Conservation (phyloP, 2,888 invertebrate species). For the Coleophora flavipennella region DNA sequence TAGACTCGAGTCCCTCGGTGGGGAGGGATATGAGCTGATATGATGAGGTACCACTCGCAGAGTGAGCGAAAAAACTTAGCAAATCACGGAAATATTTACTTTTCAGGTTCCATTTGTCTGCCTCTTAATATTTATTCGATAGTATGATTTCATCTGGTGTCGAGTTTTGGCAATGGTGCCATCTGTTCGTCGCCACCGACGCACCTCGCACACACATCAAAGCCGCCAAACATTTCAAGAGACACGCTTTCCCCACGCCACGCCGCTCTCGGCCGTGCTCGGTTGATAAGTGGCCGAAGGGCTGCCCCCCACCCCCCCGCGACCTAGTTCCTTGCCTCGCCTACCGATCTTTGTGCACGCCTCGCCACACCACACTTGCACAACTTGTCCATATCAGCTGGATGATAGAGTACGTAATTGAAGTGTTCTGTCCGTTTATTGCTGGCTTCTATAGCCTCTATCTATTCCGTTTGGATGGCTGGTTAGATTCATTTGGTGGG, state of each 20-base stretch:
- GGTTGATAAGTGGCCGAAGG: constrained; percentile 68
- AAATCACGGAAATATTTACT: too few relatives aligned
- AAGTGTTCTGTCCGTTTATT: not conserved
- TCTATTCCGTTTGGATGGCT: too few relatives aligned
- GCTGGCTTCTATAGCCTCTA: too few relatives aligned
- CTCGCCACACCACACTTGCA: constrained; percentile 42
- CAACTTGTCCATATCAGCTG: constrained; percentile 64
- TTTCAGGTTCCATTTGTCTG: not conserved
- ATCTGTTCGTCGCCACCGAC: not conserved
- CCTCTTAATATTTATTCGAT: not conserved
- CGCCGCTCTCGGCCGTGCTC: constrained; percentile 38
- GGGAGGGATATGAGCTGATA: too few relatives aligned
- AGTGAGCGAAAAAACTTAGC: too few relatives aligned
- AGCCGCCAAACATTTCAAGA: constrained; percentile 44
- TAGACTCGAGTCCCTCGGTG: too few relatives aligned
- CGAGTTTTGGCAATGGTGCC: not conserved
- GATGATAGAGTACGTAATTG: constrained; percentile 46
- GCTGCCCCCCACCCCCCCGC: constrained; percentile 43
- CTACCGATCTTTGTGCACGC: constrained; percentile 64
- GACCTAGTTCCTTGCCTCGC: constrained; percentile 52
- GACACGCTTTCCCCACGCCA: constrained; percentile 53
- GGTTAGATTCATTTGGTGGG: too few relatives aligned
- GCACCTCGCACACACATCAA: not conserved
- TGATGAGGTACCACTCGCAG: too few relatives aligned
- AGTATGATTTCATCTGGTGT: not conserved